These are phyloP conservation scores for Melanotus villosus DNA, from an alignment of 2,888 invertebrate species.

Conservation along the genomic window DNA sequence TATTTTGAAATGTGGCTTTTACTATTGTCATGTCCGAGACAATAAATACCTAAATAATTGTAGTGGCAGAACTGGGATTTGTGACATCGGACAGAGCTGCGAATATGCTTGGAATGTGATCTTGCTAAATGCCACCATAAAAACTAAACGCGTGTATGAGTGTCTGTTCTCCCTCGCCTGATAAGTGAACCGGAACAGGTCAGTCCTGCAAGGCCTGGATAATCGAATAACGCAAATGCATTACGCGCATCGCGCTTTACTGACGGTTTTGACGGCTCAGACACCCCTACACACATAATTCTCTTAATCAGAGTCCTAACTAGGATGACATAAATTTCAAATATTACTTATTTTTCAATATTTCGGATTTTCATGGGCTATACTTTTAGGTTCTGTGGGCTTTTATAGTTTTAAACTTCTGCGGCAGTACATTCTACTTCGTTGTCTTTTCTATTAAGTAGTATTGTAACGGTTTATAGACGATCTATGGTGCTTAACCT, in stretches of 20 bases:
- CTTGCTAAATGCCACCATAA: slow-evolving; percentile 62
- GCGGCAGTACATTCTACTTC: too few species aligned
- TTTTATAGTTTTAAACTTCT: too few species aligned
- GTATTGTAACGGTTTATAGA: too few species aligned
- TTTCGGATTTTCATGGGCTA: too few species aligned
- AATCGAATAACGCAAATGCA: slow-evolving; percentile 59
- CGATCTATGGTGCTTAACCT: too few species aligned
- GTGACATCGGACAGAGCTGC: slow-evolving; percentile 62
- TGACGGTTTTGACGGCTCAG: slow-evolving; percentile 53
- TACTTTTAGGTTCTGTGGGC: too few species aligned
- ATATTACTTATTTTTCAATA: too few species aligned
- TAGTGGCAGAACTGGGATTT: slow-evolving; percentile 56
- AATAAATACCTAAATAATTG: slow-evolving; percentile 52
- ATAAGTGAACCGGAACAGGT: slow-evolving; percentile 51
- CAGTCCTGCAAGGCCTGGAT: slow-evolving; percentile 50
- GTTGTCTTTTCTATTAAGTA: too few species aligned
- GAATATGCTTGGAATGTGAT: slow-evolving; percentile 62
- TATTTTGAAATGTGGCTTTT: slow-evolving; percentile 53
- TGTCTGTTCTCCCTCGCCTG: slow-evolving; percentile 47
- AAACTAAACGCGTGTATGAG: slow-evolving; percentile 58
- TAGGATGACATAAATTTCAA: too few species aligned
- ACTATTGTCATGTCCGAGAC: slow-evolving; percentile 43
- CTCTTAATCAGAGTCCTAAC: slow-evolving; percentile 21
- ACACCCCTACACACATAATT: slow-evolving; percentile 30
- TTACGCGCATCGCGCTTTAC: slow-evolving; percentile 51